phyloP scores from a whole-genome alignment of 1,140 invertebrate species.

The Idris sp. region DNA sequence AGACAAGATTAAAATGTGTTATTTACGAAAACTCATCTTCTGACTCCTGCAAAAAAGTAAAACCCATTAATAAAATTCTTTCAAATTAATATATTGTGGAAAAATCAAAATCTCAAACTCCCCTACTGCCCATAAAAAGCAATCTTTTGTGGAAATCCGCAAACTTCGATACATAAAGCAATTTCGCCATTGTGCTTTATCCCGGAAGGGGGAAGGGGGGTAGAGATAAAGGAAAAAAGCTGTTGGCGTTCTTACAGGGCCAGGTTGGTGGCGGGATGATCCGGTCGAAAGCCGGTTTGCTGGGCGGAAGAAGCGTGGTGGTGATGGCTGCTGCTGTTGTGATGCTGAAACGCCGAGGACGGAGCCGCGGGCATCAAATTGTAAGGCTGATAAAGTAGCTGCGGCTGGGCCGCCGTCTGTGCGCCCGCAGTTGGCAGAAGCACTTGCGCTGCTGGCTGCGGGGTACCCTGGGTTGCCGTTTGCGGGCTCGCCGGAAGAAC shows the following conservation, averaged over 20 bases:
- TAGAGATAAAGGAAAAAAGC: slow-evolving; percentile 6
- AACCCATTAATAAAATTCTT: too few relatives aligned
- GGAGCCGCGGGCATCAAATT: slow-evolving; percentile 68
- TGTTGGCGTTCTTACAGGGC: slow-evolving; percentile 39
- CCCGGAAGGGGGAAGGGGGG: too few relatives aligned
- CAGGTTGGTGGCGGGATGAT: slow-evolving; percentile 29
- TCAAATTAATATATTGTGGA: too few relatives aligned
- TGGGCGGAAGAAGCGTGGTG: slow-evolving; percentile 58
- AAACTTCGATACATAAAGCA: too few relatives aligned
- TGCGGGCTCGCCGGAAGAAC: slow-evolving; percentile 78
- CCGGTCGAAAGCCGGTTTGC: slow-evolving; percentile 26
- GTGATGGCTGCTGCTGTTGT: slow-evolving; percentile 58
- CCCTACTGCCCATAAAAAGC: too few relatives aligned
- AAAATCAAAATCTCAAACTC: too few relatives aligned
- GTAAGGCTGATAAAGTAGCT: slow-evolving; percentile 75
- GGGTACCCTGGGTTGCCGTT: slow-evolving; percentile 74
- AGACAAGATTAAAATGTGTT: too few relatives aligned
- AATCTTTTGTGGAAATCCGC: too few relatives aligned
- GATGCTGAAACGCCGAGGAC: slow-evolving; percentile 64
- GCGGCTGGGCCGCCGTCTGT: slow-evolving; percentile 55
- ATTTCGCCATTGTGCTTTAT: too few relatives aligned
- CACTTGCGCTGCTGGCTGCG: slow-evolving; percentile 56
- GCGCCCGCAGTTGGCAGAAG: slow-evolving; percentile 63
- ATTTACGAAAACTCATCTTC: too few relatives aligned
- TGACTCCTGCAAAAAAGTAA: too few relatives aligned